Conservation (phyloP, 2,888 invertebrate species). For the Zonitis immaculata region DNA sequence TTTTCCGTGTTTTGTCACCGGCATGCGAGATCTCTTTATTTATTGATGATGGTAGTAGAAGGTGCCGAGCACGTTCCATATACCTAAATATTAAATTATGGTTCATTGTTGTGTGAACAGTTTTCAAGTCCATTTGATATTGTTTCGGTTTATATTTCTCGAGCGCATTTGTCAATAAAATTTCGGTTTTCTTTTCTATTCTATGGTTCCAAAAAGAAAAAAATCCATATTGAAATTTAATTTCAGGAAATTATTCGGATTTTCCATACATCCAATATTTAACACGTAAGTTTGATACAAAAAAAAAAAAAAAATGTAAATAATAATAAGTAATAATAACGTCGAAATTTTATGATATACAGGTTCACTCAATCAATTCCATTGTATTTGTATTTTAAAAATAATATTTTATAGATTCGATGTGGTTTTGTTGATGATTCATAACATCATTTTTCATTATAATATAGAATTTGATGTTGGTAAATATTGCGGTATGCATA, state of each 20-base stretch:
- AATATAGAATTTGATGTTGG: neutral
- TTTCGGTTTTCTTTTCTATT: slow-evolving; percentile 1
- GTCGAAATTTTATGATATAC: too few species aligned
- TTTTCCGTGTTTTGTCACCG: slow-evolving; percentile 22
- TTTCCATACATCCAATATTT: slow-evolving; percentile 61
- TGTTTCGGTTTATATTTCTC: slow-evolving; percentile 9
- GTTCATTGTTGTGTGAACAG: slow-evolving; percentile 5
- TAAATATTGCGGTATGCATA: slow-evolving; percentile 2
- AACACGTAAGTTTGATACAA: slow-evolving; percentile 55
- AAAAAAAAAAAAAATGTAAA: slow-evolving; percentile 11
- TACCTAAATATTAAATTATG: slow-evolving; percentile 17
- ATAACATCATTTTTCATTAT: slow-evolving; percentile 1
- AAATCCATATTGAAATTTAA: slow-evolving; percentile 27
- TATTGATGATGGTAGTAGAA: slow-evolving; percentile 13
- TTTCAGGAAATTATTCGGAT: slow-evolving; percentile 61
- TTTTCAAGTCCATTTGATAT: slow-evolving; percentile 9
- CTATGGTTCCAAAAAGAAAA: too few species aligned
- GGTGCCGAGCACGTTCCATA: slow-evolving; percentile 9
- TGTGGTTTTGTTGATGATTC: neutral
- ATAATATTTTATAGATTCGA: too few species aligned
- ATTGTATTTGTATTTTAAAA: too few species aligned
- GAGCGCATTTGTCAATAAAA: slow-evolving; percentile 8
- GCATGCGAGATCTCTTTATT: slow-evolving; percentile 23
- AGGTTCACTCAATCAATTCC: slow-evolving; percentile 3
- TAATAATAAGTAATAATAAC: too few species aligned